These are phyloP conservation scores for Synchiropus splendidus DNA, from an alignment of 2,113 vertebrate genomes.

Conservation along the genomic window DNA sequence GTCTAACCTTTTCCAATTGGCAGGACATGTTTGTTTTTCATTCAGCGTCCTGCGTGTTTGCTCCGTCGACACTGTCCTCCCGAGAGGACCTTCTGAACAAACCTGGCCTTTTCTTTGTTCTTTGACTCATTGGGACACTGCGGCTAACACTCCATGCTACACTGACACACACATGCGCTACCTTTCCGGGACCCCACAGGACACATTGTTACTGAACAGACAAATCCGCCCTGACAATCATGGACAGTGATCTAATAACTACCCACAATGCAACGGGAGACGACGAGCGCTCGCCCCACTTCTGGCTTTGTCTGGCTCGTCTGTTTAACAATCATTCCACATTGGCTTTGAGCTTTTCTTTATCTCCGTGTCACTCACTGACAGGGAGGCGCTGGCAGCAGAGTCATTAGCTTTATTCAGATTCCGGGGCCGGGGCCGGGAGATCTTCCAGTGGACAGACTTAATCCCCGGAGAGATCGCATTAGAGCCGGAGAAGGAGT, in stretches of 20 bases:
- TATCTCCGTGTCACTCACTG: slow-evolving; percentile 17
- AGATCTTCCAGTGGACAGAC: slow-evolving; percentile 20
- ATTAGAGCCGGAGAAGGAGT: slow-evolving; percentile 1
- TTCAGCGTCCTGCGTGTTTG: slow-evolving; percentile 9
- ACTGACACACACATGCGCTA: no score
- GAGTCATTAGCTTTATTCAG: slow-evolving; percentile 36
- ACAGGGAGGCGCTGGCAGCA: neutral
- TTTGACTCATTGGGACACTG: slow-evolving; percentile 1
- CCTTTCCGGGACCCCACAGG: no score
- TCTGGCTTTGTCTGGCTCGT: slow-evolving; percentile 26
- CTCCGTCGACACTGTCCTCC: slow-evolving; percentile 3
- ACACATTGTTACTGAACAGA: no score
- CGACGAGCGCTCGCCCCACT: slow-evolving; percentile 12
- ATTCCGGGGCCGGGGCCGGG: slow-evolving; percentile 7
- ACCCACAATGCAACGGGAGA: slow-evolving; percentile 32
- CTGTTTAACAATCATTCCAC: slow-evolving; percentile 35
- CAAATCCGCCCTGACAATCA: slow-evolving; percentile 23
- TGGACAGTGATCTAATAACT: slow-evolving; percentile 34
- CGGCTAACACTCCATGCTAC: no score
- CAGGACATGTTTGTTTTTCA: slow-evolving; percentile 25
- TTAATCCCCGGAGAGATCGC: slow-evolving; percentile 30
- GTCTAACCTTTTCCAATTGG: slow-evolving; percentile 32
- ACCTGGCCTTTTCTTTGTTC: slow-evolving; percentile 8
- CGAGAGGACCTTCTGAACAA: slow-evolving; percentile 10
- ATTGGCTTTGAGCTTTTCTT: slow-evolving; percentile 19